Evolutionary conservation across 2,888 invertebrate species (phyloP), one percentile per base, ranked within the genome.

Genomic region (Ischnura elegans): DNA sequence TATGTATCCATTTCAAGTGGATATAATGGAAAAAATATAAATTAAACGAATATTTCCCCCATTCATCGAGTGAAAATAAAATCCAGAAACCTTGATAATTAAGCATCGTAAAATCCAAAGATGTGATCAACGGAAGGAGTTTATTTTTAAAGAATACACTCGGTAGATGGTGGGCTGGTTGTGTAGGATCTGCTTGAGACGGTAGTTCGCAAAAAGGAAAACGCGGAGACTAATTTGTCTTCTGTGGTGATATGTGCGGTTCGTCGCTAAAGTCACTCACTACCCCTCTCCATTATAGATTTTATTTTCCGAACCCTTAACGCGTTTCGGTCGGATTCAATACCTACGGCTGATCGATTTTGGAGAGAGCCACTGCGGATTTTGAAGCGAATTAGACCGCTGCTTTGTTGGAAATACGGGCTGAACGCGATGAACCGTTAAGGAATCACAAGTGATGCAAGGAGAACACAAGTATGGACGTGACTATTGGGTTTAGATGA

Each of bases 371-470:
- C n/a, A 16, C 61, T 25, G 61, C 2, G 25, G 61, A 6, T 21
- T 61, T 61, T 16, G 36, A 36, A 36, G 10, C 76, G 76, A 76
- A 76, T 76, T 76, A 76, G 76, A 1, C 76, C 29, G 76, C 36
- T 36, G 76, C 76, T 76, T 76, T 76, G 76, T 76, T 13, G 29
- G 36, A 76, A 76, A 76, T 36, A 29, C 76, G 76, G 13, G 76
- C 61, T 8, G 36, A 36, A 29, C 76, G 76, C 76, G 76, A 76
- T 2, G 29, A 76, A 36, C 76, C 76, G 76, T 76, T 76, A 36
- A 36, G 29, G 76, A 29, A 10, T 76, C 76, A 76, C 76, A 36
- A 76, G 76, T 76, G 76, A 76, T 76, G 76, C 76, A 29, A 76
- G 29, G 76, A 76, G 36, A 76, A 36, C 76, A 19, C 51, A 76